A percentile compares a stretch with the other conserved stretches of the same genome.
Conservation (phyloP, 30 jellyfish, hydroid and myxozoan genomes). For the Cassiopea andromeda region DNA sequence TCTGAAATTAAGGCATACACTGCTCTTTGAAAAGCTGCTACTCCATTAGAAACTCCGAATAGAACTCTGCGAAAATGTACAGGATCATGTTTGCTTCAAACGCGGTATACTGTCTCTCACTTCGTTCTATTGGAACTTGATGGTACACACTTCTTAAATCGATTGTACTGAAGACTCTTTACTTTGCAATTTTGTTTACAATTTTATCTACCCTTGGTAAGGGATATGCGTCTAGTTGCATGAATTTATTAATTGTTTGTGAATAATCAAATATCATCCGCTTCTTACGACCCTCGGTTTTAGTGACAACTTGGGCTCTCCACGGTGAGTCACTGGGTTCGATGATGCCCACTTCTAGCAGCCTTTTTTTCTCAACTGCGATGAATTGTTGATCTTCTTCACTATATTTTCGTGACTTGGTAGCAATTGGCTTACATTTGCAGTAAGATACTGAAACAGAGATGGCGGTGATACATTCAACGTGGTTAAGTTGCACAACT, state of each 20-base stretch:
- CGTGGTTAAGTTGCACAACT: conserved; percentile 34
- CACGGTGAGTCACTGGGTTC: conserved; percentile 80
- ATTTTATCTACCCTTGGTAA: conserved; percentile 56
- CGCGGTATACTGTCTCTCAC: no score
- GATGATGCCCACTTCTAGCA: conserved; percentile 68
- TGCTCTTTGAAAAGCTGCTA: no score
- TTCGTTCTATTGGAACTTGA: conserved; percentile 30
- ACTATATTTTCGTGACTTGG: conserved; percentile 64
- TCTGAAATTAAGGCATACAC: neutral
- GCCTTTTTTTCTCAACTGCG: conserved; percentile 44
- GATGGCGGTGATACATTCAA: conserved; percentile 56
- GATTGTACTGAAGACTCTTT: conserved; percentile 58
- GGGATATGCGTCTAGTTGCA: conserved; percentile 65
- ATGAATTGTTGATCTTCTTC: conserved; percentile 62
- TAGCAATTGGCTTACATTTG: conserved; percentile 65
- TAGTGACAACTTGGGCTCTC: conserved; percentile 67
- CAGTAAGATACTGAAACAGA: conserved; percentile 59
- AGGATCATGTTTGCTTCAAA: no score
- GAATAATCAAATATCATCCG: conserved; percentile 44
- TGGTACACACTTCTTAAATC: conserved; percentile 60
- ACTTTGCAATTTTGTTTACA: conserved; percentile 56
- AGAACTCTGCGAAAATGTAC: conserved; percentile 22
- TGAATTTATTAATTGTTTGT: conserved; percentile 38
- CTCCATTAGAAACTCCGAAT: conserved; percentile 68
- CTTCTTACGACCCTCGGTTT: conserved; percentile 22